Evolutionary conservation across 2,797 vertebrate genomes (phyloP).

Genomic region (Rhinophrynus dorsalis): DNA sequence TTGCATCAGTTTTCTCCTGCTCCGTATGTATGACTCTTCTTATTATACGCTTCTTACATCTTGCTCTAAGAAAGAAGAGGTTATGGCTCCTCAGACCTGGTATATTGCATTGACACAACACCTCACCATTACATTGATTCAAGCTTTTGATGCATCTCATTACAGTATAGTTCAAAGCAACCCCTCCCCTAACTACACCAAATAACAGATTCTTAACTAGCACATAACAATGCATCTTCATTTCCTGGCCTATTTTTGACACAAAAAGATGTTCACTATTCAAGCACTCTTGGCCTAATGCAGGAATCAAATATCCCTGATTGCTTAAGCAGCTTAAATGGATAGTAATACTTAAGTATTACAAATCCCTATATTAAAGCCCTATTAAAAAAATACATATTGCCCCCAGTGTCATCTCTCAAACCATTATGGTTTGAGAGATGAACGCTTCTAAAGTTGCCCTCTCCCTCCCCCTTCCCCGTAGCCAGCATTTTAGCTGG

Average conservation of each 20-base stretch:
- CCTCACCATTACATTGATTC: background rate
- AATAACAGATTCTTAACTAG: background rate
- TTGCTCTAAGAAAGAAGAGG: background rate
- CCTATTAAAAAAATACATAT: background rate
- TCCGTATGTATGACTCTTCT: slow-evolving; percentile 25
- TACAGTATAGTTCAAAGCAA: background rate
- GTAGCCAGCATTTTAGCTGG: too few relatives aligned
- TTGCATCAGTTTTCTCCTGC: background rate
- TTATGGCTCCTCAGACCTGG: background rate
- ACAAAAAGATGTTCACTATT: background rate
- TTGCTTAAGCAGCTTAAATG: background rate
- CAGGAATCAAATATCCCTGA: too few relatives aligned
- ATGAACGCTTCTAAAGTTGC: too few relatives aligned
- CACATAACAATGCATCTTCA: background rate
- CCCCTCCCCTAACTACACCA: background rate
- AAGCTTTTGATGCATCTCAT: slow-evolving; percentile 29
- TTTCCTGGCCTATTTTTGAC: background rate
- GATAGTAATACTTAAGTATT: too few relatives aligned
- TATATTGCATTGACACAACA: background rate
- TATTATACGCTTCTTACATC: slow-evolving; percentile 9
- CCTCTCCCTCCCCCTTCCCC: too few relatives aligned
- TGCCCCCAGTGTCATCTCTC: background rate
- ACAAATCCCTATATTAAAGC: background rate
- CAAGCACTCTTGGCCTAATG: background rate
- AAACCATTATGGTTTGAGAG: background rate